These are phyloP conservation scores for Protophormia terraenovae DNA, from an alignment of 2,888 invertebrate genomes.

Conservation along the genomic window DNA sequence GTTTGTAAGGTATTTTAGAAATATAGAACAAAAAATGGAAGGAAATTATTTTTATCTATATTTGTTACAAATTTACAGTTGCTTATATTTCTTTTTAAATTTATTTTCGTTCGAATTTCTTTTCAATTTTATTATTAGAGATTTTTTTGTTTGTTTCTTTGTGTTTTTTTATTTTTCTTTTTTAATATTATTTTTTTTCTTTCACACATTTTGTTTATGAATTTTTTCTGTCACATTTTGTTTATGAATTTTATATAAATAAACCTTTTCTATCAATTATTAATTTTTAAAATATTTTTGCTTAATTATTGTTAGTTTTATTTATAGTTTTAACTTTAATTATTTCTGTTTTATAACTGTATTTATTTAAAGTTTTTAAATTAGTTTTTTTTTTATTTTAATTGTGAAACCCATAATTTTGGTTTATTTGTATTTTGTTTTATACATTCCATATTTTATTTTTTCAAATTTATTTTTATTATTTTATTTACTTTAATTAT, in stretches of 20 bases:
- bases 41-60: constrained; percentile 26
- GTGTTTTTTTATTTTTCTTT: neutral
- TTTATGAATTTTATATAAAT: constrained; percentile 27
- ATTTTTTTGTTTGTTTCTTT: constrained; percentile 24
- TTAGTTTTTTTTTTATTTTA: constrained; percentile 20
- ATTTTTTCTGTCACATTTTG: constrained; percentile 31
- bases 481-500: constrained; percentile 1
- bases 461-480: neutral
- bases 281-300: constrained; percentile 14
- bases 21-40: constrained; percentile 30
- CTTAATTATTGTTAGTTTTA: neutral
- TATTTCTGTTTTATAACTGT: constrained; percentile 20
- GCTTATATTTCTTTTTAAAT: neutral
- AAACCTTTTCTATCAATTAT: constrained; percentile 9
- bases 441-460: neutral
- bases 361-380: constrained; percentile 14
- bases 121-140: neutral
- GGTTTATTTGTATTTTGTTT: constrained; percentile 59
- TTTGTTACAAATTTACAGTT: constrained; percentile 64
- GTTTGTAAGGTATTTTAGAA: constrained; percentile 4
- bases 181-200: neutral
- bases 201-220: neutral
- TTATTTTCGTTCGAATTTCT: neutral
- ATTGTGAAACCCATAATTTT: constrained; percentile 66
- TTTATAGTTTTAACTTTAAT: neutral